These are phyloP conservation scores for Turdus rufiventris DNA, from an alignment of 2,113 vertebrate genomes.

Conservation along the genomic window DNA sequence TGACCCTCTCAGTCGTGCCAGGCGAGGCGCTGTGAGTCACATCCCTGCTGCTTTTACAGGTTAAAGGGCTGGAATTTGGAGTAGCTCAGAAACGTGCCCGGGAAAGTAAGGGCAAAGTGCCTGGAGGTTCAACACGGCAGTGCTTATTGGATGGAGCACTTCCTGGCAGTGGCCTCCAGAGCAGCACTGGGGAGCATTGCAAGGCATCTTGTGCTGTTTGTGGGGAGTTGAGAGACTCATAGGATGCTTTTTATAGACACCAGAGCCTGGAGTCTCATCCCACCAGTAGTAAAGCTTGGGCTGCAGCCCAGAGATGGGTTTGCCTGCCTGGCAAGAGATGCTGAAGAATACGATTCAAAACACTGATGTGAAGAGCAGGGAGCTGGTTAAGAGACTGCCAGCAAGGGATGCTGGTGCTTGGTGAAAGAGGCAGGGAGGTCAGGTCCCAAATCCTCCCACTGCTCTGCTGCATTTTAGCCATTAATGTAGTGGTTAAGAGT, in stretches of 20 bases:
- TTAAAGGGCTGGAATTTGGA: not conserved
- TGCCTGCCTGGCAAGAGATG: not conserved
- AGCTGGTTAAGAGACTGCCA: not conserved
- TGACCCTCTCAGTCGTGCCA: not conserved
- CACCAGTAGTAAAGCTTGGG: not conserved
- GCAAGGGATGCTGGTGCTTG: not conserved
- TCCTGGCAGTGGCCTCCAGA: not conserved
- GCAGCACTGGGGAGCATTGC: not conserved
- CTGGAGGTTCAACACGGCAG: not conserved
- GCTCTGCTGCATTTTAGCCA: not conserved
- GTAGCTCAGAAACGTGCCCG: not conserved
- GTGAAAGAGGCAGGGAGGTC: not conserved
- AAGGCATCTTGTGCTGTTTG: not conserved
- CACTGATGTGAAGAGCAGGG: not conserved
- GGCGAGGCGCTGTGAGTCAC: rapidly evolving
- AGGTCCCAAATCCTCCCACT: not conserved
- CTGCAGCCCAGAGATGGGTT: not conserved
- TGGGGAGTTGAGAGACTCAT: rapidly evolving
- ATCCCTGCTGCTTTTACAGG: not conserved
- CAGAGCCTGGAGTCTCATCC: not conserved
- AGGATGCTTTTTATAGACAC: not conserved
- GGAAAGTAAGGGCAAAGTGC: not conserved
- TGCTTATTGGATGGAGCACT: not conserved
- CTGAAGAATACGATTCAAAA: not conserved
- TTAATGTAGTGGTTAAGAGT: not conserved